Evolutionary conservation across 2,113 vertebrate genomes (phyloP), one percentile per base, ranked within the genome.

Genomic region (Caranx melampygus): DNA sequence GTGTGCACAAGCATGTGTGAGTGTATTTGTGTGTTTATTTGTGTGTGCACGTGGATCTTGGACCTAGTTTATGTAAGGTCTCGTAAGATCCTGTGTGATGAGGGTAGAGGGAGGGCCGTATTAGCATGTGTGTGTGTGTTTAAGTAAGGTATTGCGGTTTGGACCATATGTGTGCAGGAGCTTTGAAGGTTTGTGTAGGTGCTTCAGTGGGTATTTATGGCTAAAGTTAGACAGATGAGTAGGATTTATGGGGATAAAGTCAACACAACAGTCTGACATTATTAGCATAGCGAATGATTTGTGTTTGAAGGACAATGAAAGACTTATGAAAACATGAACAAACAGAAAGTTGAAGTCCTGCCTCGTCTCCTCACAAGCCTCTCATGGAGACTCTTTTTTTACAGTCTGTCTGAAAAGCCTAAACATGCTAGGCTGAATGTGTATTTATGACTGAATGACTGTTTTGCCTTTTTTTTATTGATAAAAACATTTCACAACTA

Each of bases 121-220:
- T 82, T 79, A 63, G 76, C 20, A 45, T 75, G 21, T 34, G 72
- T 81, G 40, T 71, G 68, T 69, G 58, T 63, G 51, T 72, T 62
- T 55, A 44, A 35, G 63, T 73, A 79, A 78, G 81, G 77, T 49
- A 21, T 66, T 75, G 21, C 15, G 75, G 55, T 82, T 79, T 70
- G 83, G n/a, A 72, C 66, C 80, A 69, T 61, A 49, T 74, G 74
- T 88, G 81, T 78, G 63, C 68, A 54, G 54, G 33, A 15, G 42
- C 83, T 89, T 83, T 89, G 86, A 73, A 83, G 82, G 82, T 83
- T 71, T 78, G 73, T 72, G 79, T 78, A 54, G 70, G 67, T 79
- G 82, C 77, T 70, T 83, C 67, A 59, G 63, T 59, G 60, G 66
- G 61, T 87, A 86, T 90, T 91, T 84, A 75, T 63, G 67, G 74